Base-by-base conservation (phyloP, 2,797 vertebrate species). In the Pseudochirops cupreus region DNA sequence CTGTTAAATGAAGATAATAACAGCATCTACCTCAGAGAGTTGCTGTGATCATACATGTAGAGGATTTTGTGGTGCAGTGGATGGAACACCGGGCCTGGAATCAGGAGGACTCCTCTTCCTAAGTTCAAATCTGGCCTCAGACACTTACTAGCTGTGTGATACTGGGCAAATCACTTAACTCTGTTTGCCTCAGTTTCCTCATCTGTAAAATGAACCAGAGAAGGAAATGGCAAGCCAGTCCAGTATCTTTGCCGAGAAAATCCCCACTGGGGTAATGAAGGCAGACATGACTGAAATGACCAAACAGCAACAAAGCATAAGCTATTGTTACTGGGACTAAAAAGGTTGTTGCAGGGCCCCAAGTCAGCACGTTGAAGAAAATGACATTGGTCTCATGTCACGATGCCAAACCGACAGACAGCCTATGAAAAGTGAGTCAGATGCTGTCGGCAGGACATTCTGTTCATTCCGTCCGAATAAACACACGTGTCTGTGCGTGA, bases 341-440 rank as follows among this genome's bases (percentile, higher is more conserved):
- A 31, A 62, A 62, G 59, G n/a, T 93, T 0, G 74, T 94, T 67
- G 92, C 94, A 67, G 96, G 92, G 67, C 92, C 92, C 92, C 74
- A 87, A 96, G 96, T 96, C 96, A 95, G 95, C 33, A 93, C 96
- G 92, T 97, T 92, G 91, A 97, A 96, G 98, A 92, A n/a, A 96
- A 97, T 94, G 96, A 96, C 95, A 95, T 59, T 59, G 95, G 93
- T 31, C 0, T 95, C 95, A 59, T 29, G 54, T 96, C 93, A 92
- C 97, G 5, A 46, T 24, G 39, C 39, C 74, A 50, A 46, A 50
- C 39, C 1, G 3, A 95, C 96, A 90, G 96, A 53, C 92, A 26
- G 98, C 97, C 97, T 98, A 98, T 98, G 98, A 97, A 98, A 97
- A 97, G 96, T 98, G 98, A 98, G 91, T 98, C 98, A 98, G 94